Percentiles rank a stretch among this genome's conserved stretches.
Evolutionary conservation across 2,888 invertebrate species (phyloP).

Genomic region (Eilema sororculum): DNA sequence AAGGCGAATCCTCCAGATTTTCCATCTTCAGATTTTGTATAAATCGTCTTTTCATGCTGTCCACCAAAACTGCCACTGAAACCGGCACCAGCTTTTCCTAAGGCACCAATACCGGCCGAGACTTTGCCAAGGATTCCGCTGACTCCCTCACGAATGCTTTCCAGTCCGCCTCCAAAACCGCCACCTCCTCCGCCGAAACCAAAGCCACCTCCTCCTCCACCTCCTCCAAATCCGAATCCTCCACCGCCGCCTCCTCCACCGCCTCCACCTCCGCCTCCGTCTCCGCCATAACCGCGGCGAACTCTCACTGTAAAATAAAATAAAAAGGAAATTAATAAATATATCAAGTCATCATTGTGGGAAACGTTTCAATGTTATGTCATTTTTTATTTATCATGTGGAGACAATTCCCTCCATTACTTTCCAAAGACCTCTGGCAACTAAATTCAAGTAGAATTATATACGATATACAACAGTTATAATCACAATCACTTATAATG

Average conservation of each 20-base stretch:
- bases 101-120: slow-evolving; percentile 56
- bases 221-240: slow-evolving; percentile 50
- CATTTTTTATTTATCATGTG: background rate
- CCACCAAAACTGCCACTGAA: slow-evolving; percentile 52
- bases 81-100: slow-evolving; percentile 52
- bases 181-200: slow-evolving; percentile 52
- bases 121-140: slow-evolving; percentile 67
- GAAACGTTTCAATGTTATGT: background rate
- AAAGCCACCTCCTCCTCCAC: slow-evolving; percentile 55
- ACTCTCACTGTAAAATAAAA: slow-evolving; percentile 66
- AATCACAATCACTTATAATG: no score
- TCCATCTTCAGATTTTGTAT: slow-evolving; percentile 76
- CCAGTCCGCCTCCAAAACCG: slow-evolving; percentile 60
- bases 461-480: background rate
- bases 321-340: background rate
- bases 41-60: slow-evolving; percentile 67
- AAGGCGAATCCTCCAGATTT: slow-evolving; percentile 81
- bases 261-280: slow-evolving; percentile 53
- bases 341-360: background rate
- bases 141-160: slow-evolving; percentile 65
- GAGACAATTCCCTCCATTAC: background rate
- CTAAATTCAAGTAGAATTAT: background rate
- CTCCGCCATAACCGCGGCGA: slow-evolving; percentile 66
- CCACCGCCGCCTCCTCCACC: slow-evolving; percentile 58
- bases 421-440: background rate